Percentiles rank a stretch among this genome's conserved stretches.
Conservation (phyloP, 2,888 invertebrate genomes). For the Seira musarum region DNA sequence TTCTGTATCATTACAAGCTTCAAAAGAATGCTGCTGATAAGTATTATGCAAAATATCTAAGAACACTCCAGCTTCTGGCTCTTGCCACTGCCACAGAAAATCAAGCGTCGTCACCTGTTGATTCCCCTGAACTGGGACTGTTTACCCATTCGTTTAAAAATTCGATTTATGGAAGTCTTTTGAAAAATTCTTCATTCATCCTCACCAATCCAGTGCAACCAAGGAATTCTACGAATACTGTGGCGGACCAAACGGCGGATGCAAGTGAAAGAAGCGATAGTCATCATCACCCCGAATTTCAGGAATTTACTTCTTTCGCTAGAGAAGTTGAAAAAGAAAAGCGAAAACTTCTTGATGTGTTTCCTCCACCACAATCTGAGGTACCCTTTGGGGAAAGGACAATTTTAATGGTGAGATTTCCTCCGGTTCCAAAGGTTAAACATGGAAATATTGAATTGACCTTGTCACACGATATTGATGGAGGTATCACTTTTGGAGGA, state of each 20-base stretch:
- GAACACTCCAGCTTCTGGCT: constrained; percentile 37
- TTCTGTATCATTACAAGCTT: constrained; percentile 39
- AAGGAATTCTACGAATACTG: not conserved
- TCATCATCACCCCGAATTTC: not conserved
- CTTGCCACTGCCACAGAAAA: constrained; percentile 25
- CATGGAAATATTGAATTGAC: constrained; percentile 29
- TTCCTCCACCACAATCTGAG: constrained; percentile 49
- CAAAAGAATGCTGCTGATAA: constrained; percentile 33
- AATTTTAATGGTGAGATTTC: constrained; percentile 56
- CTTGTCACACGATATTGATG: constrained; percentile 32
- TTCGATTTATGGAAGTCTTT: constrained; percentile 38
- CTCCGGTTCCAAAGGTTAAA: constrained; percentile 33
- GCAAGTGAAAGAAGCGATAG: constrained; percentile 32
- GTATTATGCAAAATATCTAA: constrained; percentile 42
- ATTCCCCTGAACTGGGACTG: constrained; percentile 23
- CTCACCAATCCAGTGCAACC: not conserved
- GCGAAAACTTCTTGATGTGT: constrained; percentile 33
- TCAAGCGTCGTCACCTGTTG: not conserved
- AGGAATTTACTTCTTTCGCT: constrained; percentile 14
- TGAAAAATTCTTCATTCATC: constrained; percentile 30
- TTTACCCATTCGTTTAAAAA: constrained; percentile 36
- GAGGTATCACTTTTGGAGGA: constrained; percentile 42
- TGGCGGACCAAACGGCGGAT: constrained; percentile 26
- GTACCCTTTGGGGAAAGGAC: constrained; percentile 51
- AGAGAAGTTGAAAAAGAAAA: constrained; percentile 35